Percentiles rank a stretch among this genome's conserved stretches.
These are phyloP conservation scores for Mizuhopecten yessoensis DNA, from an alignment of 1,140 invertebrate genomes.

Conservation along the genomic window DNA sequence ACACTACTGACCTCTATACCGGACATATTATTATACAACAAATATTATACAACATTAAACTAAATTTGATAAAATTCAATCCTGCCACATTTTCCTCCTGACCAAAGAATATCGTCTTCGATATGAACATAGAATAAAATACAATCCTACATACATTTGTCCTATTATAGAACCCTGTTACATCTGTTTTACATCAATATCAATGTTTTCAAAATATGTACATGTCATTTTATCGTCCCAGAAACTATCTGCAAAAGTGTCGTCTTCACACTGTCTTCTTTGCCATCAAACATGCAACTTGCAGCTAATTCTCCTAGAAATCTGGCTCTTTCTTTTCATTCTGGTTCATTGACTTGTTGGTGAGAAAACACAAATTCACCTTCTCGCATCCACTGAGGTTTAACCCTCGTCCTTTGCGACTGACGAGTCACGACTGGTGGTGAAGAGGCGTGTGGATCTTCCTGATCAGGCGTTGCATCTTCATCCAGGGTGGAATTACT, in stretches of 20 bases:
- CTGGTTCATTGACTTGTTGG: not conserved
- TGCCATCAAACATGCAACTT: not conserved
- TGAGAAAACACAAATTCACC: not conserved
- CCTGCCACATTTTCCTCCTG: too few species aligned
- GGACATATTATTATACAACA: too few species aligned
- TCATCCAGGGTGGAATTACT: not conserved
- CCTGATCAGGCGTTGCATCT: not conserved
- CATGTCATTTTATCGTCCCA: not conserved
- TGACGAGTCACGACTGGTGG: not conserved
- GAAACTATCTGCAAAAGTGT: not conserved
- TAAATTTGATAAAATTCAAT: too few species aligned
- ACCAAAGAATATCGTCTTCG: too few species aligned
- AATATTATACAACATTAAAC: too few species aligned
- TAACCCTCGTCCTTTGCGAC: not conserved
- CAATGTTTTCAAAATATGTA: too few species aligned
- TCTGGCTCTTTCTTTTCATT: not conserved
- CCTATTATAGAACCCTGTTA: too few species aligned
- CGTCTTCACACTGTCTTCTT: not conserved
- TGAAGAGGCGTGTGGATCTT: too few species aligned
- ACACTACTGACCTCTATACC: too few species aligned
- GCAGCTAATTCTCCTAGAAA: not conserved
- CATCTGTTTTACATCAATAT: too few species aligned
- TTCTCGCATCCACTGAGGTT: not conserved
- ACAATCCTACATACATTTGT: too few species aligned
- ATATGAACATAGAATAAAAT: too few species aligned